Percentiles rank a stretch among this genome's conserved stretches.
Evolutionary conservation across 2,888 invertebrate genomes (phyloP).

Genomic region (Oscheius sp.): DNA sequence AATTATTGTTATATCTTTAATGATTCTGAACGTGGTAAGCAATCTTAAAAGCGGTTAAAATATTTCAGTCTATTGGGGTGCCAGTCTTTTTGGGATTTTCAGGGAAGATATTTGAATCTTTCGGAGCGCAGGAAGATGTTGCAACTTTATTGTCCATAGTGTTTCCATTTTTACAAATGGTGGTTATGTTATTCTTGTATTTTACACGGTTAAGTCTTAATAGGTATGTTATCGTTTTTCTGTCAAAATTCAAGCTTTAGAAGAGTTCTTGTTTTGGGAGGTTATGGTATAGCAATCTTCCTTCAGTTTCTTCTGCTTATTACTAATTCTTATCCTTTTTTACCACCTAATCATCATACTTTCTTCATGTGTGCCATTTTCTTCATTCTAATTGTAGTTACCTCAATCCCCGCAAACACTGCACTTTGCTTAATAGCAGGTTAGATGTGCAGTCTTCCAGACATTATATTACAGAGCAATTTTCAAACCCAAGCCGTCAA

Average conservation of each 20-base stretch:
- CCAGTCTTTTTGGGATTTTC: constrained; percentile 51
- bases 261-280: constrained; percentile 38
- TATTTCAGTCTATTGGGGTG: constrained; percentile 52
- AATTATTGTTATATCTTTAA: constrained; percentile 28
- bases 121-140: constrained; percentile 12
- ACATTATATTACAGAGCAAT: constrained; percentile 44
- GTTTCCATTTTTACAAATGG: constrained; percentile 34
- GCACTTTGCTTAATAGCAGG: constrained; percentile 54
- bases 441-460: not conserved
- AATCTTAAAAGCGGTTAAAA: not conserved
- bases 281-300: constrained; percentile 37
- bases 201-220: not conserved
- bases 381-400: constrained; percentile 38
- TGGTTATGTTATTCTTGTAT: constrained; percentile 36
- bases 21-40: constrained; percentile 41
- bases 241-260: constrained; percentile 25
- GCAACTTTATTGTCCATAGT: constrained; percentile 29
- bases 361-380: constrained; percentile 37
- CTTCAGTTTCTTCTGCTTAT: constrained; percentile 42
- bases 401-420: constrained; percentile 54
- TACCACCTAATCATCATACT: constrained; percentile 32
- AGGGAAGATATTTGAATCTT: constrained; percentile 31
- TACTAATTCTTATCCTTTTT: constrained; percentile 39
- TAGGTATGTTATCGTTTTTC: constrained; percentile 3
- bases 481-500: constrained; percentile 35